phyloP scores from a whole-genome alignment of 2,113 vertebrate species.

The Amblyopsis rosae region DNA sequence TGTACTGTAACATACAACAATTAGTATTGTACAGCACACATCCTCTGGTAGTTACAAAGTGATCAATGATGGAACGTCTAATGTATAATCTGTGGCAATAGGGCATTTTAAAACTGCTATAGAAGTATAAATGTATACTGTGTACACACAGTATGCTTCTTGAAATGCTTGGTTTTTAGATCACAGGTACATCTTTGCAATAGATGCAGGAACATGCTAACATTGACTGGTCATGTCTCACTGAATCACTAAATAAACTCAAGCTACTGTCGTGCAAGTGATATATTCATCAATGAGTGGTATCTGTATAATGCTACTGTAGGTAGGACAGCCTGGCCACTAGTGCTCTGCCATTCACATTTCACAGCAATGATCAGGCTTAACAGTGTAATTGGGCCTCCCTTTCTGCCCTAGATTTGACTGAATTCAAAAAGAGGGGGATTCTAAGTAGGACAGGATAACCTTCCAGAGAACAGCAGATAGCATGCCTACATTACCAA shows the following conservation, averaged over 20 bases:
- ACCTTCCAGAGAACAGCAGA: conserved; percentile 65
- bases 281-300: conserved; percentile 21
- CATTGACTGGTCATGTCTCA: too few relatives aligned
- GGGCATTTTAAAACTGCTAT: neutral
- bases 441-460: conserved; percentile 72
- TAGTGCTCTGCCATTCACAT: conserved; percentile 48
- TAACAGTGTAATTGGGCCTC: conserved; percentile 61
- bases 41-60: neutral
- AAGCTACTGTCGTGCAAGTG: conserved; percentile 1
- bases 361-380: conserved; percentile 55
- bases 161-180: neutral
- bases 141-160: neutral
- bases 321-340: conserved; percentile 3
- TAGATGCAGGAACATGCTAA: conserved; percentile 12
- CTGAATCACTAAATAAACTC: conserved; percentile 7
- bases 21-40: neutral
- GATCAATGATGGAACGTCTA: conserved; percentile 16
- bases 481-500: conserved; percentile 56
- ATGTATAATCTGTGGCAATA: neutral
- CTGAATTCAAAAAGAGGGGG: conserved; percentile 55
- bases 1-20: conserved; percentile 1
- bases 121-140: neutral
- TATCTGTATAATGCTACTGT: neutral
- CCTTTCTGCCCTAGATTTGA: conserved; percentile 72
- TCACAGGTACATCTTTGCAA: neutral